These are phyloP conservation scores for Lasioglossum oenotherae DNA, from an alignment of 2,888 invertebrate genomes.

Conservation along the genomic window DNA sequence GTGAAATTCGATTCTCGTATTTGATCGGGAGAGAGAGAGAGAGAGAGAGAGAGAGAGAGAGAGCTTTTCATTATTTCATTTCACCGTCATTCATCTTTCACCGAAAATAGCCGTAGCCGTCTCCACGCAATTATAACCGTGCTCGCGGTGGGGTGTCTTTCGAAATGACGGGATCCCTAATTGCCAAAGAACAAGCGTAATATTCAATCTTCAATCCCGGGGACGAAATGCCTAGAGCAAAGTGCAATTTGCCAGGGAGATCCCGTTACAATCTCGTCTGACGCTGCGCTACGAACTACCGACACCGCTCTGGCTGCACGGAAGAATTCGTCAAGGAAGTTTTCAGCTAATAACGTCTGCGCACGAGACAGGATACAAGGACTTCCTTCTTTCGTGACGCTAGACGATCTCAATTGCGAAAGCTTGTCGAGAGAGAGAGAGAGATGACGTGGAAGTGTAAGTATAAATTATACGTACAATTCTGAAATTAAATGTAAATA, in stretches of 20 bases:
- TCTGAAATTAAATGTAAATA: no score
- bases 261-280: constrained; percentile 34
- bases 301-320: constrained; percentile 9
- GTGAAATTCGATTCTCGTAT: not conserved
- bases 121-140: not conserved
- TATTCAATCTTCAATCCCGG: constrained; percentile 18
- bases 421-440: not conserved
- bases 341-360: constrained; percentile 34
- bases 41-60: not conserved
- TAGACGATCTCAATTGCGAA: not conserved
- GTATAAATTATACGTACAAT: no score
- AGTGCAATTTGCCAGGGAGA: constrained; percentile 42
- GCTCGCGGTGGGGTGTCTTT: not conserved
- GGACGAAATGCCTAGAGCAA: not conserved
- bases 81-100: no score
- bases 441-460: no score
- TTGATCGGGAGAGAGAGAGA: not conserved
- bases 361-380: constrained; percentile 3
- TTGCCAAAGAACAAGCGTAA: constrained; percentile 9
- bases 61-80: not conserved
- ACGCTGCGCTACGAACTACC: constrained; percentile 13
- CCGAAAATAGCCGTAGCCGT: not conserved
- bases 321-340: constrained; percentile 38
- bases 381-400: not conserved
- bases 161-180: not conserved